Base-by-base conservation (phyloP, 2,113 vertebrate species). In the Sylvicapra grimmia region DNA sequence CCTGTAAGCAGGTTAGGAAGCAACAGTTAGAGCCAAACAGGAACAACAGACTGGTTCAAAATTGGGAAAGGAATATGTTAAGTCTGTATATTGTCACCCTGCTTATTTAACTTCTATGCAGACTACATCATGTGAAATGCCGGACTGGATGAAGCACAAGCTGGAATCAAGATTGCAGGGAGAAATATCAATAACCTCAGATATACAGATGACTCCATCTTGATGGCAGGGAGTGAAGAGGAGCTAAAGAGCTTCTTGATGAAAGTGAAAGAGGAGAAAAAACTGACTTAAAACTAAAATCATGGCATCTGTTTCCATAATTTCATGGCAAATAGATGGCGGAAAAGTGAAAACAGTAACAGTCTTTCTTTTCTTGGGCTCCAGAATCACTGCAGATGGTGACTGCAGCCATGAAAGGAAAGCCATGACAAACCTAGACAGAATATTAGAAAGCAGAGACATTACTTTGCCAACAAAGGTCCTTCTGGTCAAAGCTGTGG, bases 141-240 rank as follows among this genome's bases (percentile, higher is more conserved):
- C 0, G 0, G n/a, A 21, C 4, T 23, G n/a, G n/a, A 36, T 36
- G n/a, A 72, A 36, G 19, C n/a, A 23, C n/a, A 36, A 36, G n/a
- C n/a, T 36, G 9, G n/a, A 72, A 72, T 72, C n/a, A 72, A 36
- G 65, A 72, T 1, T 36, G 18, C 18, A 36, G 65, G 65, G n/a
- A 36, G 65, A 72, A 72, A 72, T 36, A 72, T 36, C n/a, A 72
- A 36, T 72, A 72, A 72, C 6, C n/a, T 72, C 65, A 72, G 4
- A 72, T 72, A 72, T 72, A 11, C n/a, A 36, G n/a, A 72, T 72
- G 18, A 21, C n/a, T 36, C 65, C 18, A 72, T 72, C n/a, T 2
- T 72, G 19, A 36, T 36, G 68, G n/a, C 19, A 72, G 68, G 40
- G 19, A 72, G 68, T 23, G 18, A 72, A 12, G n/a, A 36, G 68